phyloP scores from a whole-genome alignment of 2,888 invertebrate genomes.

The Sisyra nigra region DNA sequence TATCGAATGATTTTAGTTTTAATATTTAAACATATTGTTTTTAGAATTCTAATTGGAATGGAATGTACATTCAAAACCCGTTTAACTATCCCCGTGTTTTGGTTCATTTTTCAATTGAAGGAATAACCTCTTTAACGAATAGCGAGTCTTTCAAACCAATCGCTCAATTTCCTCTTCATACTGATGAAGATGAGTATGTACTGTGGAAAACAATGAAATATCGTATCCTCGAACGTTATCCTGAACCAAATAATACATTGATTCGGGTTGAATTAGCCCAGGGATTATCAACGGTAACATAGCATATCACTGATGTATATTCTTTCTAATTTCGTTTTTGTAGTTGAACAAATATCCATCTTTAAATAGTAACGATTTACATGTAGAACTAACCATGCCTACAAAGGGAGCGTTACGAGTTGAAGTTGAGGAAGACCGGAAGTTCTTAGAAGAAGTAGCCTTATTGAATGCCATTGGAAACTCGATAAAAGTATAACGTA shows the following conservation, averaged over 20 bases:
- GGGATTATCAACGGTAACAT: constrained; percentile 45
- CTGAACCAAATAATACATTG: constrained; percentile 39
- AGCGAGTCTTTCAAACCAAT: constrained; percentile 23
- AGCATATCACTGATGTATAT: constrained; percentile 14
- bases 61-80: constrained; percentile 48
- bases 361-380: background rate
- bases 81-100: constrained; percentile 58
- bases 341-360: constrained; percentile 5
- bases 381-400: constrained; percentile 2
- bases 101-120: constrained; percentile 53
- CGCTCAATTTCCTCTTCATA: constrained; percentile 16
- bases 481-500: constrained; percentile 23
- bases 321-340: constrained; percentile 4
- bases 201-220: constrained; percentile 39
- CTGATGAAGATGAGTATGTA: constrained; percentile 45
- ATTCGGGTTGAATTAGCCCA: constrained; percentile 47
- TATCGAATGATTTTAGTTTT: background rate
- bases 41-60: constrained; percentile 50
- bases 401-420: constrained; percentile 3
- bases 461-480: constrained; percentile 38
- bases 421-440: constrained; percentile 38
- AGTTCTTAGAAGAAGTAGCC: constrained; percentile 44
- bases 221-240: constrained; percentile 41
- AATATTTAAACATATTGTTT: constrained; percentile 11
- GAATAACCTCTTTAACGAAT: constrained; percentile 36